Percentiles rank a stretch among this genome's conserved stretches.
Conservation (phyloP, 2,888 invertebrate genomes). For the Lucinisca nassula region DNA sequence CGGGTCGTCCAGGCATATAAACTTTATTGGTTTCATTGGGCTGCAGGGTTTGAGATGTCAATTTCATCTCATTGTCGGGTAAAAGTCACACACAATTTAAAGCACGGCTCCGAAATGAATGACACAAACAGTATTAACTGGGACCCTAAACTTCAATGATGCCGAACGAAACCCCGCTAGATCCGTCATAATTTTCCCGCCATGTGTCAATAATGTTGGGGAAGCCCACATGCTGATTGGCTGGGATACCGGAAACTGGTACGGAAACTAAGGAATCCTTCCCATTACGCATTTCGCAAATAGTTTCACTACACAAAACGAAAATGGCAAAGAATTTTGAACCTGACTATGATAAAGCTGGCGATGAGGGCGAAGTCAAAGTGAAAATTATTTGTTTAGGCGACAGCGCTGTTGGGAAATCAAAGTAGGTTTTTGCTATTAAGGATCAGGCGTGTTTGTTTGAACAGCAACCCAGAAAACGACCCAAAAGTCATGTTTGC, state of each 20-base stretch:
- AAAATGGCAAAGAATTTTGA: conserved; percentile 78
- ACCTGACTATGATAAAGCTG: conserved; percentile 83
- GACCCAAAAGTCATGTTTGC: too few relatives aligned
- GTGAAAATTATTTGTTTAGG: conserved; percentile 90
- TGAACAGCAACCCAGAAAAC: too few relatives aligned
- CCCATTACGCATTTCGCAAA: conserved; percentile 54
- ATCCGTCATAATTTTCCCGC: too few relatives aligned
- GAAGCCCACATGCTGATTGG: neutral
- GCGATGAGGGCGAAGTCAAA: conserved; percentile 80
- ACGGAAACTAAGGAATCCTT: conserved; percentile 68
- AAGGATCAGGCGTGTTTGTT: neutral
- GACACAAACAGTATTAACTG: too few relatives aligned
- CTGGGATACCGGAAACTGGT: conserved; percentile 4
- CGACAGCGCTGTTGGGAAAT: conserved; percentile 90
- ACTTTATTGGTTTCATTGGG: too few relatives aligned
- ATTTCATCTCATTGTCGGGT: too few relatives aligned
- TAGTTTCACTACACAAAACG: conserved; percentile 33
- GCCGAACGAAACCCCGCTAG: too few relatives aligned
- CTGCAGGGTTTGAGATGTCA: too few relatives aligned
- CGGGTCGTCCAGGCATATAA: too few relatives aligned
- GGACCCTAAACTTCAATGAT: too few relatives aligned
- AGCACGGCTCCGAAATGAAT: too few relatives aligned
- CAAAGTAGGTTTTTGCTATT: conserved; percentile 88
- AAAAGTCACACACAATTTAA: too few relatives aligned
- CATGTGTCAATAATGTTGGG: neutral